Percentiles rank a stretch among this genome's conserved stretches.
These are phyloP conservation scores for Lynx canadensis DNA, from an alignment of 2,113 vertebrate genomes.

Conservation along the genomic window DNA sequence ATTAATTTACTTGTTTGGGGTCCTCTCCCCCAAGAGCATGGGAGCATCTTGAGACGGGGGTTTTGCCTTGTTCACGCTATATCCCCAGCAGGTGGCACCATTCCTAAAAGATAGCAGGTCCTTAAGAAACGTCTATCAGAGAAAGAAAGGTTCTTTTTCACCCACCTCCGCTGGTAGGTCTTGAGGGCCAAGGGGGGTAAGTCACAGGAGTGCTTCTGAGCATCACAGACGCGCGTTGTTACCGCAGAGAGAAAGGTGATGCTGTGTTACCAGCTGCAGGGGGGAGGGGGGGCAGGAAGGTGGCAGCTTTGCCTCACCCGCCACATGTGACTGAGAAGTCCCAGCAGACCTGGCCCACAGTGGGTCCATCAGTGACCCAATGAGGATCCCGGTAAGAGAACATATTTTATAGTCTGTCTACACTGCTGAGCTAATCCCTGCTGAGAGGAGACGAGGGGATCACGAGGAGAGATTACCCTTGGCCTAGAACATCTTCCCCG, in stretches of 20 bases:
- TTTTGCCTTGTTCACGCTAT: not conserved
- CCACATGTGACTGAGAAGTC: not conserved
- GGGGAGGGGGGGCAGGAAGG: not conserved
- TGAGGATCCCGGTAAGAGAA: not conserved
- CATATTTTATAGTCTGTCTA: not conserved
- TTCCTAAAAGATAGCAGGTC: not conserved
- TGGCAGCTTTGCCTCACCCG: rapidly evolving
- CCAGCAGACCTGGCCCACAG: rapidly evolving
- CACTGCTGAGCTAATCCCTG: not conserved
- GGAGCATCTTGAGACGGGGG: not conserved
- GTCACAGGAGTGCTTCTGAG: rapidly evolving
- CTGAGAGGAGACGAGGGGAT: not conserved
- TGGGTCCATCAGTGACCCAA: not conserved
- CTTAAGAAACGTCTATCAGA: not conserved
- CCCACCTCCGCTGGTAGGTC: not conserved
- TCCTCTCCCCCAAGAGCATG: not conserved
- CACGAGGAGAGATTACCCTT: too few relatives aligned
- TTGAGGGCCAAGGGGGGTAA: not conserved
- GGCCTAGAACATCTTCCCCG: not conserved
- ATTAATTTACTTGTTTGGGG: not conserved
- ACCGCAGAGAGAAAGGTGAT: not conserved
- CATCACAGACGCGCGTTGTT: rapidly evolving
- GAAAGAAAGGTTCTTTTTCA: not conserved
- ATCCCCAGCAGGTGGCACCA: not conserved
- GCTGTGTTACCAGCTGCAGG: rapidly evolving